Percentiles rank a stretch among this genome's conserved stretches.
phyloP scores from a whole-genome alignment of 2,888 invertebrate genomes.

The Drosophila kambysellisi region DNA sequence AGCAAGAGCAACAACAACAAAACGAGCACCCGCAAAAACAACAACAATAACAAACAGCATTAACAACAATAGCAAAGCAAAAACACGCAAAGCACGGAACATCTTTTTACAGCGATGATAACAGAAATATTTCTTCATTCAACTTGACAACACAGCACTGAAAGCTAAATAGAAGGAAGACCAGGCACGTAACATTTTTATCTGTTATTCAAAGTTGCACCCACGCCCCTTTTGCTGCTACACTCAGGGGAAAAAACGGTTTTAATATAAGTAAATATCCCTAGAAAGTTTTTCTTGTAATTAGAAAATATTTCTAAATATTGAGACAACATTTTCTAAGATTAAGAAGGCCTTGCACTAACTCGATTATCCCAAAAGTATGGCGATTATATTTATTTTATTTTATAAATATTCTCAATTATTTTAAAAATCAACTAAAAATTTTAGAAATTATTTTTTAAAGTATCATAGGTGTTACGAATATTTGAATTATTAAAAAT shows the following conservation, averaged over 20 bases:
- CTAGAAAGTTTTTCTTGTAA: neutral
- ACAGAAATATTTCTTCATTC: slow-evolving; percentile 74
- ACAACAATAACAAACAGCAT: slow-evolving; percentile 16
- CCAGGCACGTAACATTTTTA: slow-evolving; percentile 76
- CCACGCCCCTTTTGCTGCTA: slow-evolving; percentile 37
- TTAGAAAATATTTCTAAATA: neutral
- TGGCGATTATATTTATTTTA: too few relatives aligned
- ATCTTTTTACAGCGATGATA: slow-evolving; percentile 77
- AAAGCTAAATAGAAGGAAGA: slow-evolving; percentile 40
- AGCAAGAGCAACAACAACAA: slow-evolving; percentile 12
- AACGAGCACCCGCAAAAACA: neutral
- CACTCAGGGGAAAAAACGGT: neutral
- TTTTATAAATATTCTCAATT: too few relatives aligned
- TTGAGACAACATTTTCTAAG: too few relatives aligned
- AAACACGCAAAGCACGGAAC: slow-evolving; percentile 75
- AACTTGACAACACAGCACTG: slow-evolving; percentile 55
- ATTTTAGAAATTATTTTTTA: too few relatives aligned
- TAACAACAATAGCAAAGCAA: slow-evolving; percentile 58
- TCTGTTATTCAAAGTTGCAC: slow-evolving; percentile 76
- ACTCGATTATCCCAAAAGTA: too few relatives aligned
- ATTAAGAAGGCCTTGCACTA: too few relatives aligned
- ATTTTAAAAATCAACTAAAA: too few relatives aligned
- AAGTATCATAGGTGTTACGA: neutral
- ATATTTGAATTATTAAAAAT: neutral
- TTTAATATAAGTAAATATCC: neutral